Conservation (phyloP, 2,113 vertebrate species). For the Chaetodon auriga region DNA sequence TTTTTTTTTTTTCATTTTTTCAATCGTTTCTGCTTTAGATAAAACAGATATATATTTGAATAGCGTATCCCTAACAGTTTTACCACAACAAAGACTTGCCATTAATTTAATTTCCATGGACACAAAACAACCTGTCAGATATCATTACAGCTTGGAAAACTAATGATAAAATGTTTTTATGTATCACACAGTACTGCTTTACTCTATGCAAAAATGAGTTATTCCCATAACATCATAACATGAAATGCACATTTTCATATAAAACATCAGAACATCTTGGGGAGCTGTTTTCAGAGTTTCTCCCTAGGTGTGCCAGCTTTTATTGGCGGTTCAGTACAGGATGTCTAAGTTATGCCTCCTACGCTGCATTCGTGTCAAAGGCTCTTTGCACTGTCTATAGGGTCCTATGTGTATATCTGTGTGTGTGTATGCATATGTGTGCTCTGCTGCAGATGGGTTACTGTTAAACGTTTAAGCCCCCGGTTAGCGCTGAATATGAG, state of each 20-base stretch:
- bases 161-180: background rate
- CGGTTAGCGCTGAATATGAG: background rate
- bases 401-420: constrained; percentile 1
- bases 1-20: too few relatives aligned
- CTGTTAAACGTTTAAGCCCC: constrained; percentile 46
- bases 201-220: background rate
- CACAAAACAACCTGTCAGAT: background rate
- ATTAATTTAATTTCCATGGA: background rate
- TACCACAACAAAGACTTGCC: background rate
- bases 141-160: background rate
- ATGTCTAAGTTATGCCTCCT: constrained; percentile 4
- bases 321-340: background rate
- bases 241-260: background rate
- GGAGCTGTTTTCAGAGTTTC: background rate
- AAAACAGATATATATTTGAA: background rate
- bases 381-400: background rate
- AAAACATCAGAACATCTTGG: background rate
- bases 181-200: background rate
- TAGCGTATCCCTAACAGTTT: background rate
- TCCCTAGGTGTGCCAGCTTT: background rate
- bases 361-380: constrained; percentile 19
- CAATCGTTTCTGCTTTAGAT: background rate
- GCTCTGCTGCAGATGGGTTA: constrained; percentile 17
- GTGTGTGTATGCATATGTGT: background rate
- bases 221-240: background rate